These are phyloP conservation scores for Poeciliopsis retropinna DNA, from an alignment of 2,113 vertebrate species.

Conservation along the genomic window DNA sequence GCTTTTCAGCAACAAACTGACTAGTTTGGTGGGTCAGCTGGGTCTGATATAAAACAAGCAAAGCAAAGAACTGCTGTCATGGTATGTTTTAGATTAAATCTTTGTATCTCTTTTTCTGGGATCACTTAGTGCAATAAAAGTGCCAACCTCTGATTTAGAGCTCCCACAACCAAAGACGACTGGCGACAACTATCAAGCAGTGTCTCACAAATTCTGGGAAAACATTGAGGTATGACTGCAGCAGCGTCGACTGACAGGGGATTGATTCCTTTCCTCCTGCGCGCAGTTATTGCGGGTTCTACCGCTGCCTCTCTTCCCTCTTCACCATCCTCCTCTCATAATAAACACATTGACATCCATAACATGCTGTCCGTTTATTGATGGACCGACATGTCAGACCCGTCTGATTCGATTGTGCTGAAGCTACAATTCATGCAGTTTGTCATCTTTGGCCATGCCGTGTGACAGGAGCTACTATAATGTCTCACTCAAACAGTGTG, in stretches of 20 bases:
- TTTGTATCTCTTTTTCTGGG: neutral
- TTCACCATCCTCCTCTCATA: neutral
- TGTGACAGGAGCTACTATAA: neutral
- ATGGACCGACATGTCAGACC: neutral
- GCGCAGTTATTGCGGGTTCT: too few species aligned
- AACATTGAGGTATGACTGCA: neutral
- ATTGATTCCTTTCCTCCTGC: neutral
- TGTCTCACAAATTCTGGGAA: neutral
- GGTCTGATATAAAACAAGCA: neutral
- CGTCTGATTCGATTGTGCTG: neutral
- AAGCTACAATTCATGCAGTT: neutral
- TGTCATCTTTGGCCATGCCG: neutral
- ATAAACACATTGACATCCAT: neutral
- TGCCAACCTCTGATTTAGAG: neutral
- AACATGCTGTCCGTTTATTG: neutral
- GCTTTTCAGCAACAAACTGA: neutral
- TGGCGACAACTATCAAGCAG: neutral
- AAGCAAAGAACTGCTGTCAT: too few species aligned
- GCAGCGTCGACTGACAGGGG: neutral
- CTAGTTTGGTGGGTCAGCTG: neutral
- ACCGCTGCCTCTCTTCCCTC: neutral
- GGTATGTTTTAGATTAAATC: too few species aligned
- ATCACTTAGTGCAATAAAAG: neutral
- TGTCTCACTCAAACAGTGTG: neutral
- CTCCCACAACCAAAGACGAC: neutral